phyloP scores from a whole-genome alignment of 2,113 vertebrate genomes.

The Myrmecophaga tridactyla region DNA sequence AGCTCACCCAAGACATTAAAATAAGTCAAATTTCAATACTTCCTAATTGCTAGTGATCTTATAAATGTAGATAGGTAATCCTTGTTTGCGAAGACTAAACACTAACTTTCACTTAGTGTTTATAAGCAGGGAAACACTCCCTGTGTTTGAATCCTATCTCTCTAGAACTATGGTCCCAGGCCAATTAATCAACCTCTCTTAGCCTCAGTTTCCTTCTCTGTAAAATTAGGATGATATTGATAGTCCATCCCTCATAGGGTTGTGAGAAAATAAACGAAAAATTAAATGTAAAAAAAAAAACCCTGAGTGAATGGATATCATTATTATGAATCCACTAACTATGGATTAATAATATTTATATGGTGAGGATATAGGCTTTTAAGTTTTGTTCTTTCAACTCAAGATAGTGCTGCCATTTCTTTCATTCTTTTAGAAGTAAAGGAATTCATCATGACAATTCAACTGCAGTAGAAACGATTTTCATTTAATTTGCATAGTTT shows the following conservation, averaged over 20 bases:
- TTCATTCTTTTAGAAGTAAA: slow-evolving; percentile 35
- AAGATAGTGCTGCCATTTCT: not conserved
- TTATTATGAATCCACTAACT: not conserved
- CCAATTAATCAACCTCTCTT: not conserved
- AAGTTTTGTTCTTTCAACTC: not conserved
- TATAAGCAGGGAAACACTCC: not conserved
- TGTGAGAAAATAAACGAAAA: slow-evolving; percentile 9
- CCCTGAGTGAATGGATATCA: not conserved
- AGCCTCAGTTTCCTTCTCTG: not conserved
- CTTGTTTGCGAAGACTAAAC: not conserved
- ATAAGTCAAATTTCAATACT: not conserved
- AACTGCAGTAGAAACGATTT: not conserved
- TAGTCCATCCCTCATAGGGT: not conserved
- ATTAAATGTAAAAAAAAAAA: not conserved
- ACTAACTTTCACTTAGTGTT: not conserved
- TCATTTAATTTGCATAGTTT: slow-evolving; percentile 45
- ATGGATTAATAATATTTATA: not conserved
- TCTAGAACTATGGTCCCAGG: not conserved
- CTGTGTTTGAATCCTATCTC: not conserved
- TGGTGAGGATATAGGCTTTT: not conserved
- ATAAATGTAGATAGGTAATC: not conserved
- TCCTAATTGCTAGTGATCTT: not conserved
- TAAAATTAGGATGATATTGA: not conserved
- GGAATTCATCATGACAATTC: not conserved
- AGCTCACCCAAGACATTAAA: not conserved